A percentile compares a stretch with the other conserved stretches of the same genome.
These are phyloP conservation scores for Pristionchus fissidentatus DNA, from an alignment of 2,888 invertebrate genomes.

Conservation along the genomic window DNA sequence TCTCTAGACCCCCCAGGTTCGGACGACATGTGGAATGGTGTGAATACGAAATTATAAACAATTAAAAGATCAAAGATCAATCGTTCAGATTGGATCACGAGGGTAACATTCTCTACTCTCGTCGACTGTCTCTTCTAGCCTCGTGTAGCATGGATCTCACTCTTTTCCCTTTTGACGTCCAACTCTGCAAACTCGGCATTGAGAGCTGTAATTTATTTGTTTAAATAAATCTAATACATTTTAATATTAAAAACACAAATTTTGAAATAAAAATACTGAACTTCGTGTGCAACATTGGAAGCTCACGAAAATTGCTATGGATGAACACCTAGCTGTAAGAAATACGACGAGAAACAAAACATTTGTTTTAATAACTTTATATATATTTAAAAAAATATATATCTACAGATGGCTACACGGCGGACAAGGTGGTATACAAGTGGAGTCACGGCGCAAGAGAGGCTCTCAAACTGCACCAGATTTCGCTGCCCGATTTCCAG, in stretches of 20 bases:
- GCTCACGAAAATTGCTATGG: too few species aligned
- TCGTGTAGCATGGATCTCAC: slow-evolving; percentile 71
- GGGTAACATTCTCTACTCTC: slow-evolving; percentile 71
- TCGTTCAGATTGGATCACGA: slow-evolving; percentile 62
- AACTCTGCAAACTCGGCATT: slow-evolving; percentile 73
- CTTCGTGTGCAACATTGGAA: too few species aligned
- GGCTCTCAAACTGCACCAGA: slow-evolving; percentile 66
- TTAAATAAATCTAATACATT: too few species aligned
- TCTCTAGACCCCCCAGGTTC: too few species aligned
- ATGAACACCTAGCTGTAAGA: too few species aligned
- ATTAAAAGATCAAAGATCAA: background rate
- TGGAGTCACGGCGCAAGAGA: slow-evolving; percentile 68
- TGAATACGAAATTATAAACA: background rate
- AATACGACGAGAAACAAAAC: too few species aligned
- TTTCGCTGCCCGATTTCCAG: slow-evolving; percentile 71
- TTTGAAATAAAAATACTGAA: too few species aligned
- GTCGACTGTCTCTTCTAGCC: slow-evolving; percentile 71
- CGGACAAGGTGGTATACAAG: slow-evolving; percentile 70
- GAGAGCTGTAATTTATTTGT: slow-evolving; percentile 71
- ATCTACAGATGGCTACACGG: slow-evolving; percentile 71
- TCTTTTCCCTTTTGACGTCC: slow-evolving; percentile 73
- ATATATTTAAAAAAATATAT: background rate
- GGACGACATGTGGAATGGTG: background rate
- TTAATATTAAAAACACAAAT: too few species aligned
- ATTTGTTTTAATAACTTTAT: too few species aligned